These are phyloP conservation scores for Ploceus nigricollis DNA, from an alignment of 2,113 vertebrate genomes.

Conservation along the genomic window DNA sequence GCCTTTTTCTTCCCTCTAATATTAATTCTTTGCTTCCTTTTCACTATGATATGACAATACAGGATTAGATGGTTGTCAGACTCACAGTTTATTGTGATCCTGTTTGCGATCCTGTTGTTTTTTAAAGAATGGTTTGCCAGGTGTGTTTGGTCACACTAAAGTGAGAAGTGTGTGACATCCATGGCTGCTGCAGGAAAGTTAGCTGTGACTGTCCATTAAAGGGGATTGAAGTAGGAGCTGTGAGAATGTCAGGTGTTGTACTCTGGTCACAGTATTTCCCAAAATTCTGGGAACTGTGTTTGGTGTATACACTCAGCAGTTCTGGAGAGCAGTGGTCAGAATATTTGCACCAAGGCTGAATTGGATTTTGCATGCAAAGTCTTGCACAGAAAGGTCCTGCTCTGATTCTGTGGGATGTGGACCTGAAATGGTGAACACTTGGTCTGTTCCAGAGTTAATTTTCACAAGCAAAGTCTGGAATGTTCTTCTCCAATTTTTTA, in stretches of 20 bases:
- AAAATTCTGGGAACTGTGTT: not conserved
- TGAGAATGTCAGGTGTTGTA: not conserved
- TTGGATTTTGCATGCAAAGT: not conserved
- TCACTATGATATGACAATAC: not conserved
- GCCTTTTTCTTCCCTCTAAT: not conserved
- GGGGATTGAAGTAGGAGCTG: not conserved
- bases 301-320: not conserved
- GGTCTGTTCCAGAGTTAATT: not conserved
- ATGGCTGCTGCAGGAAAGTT: not conserved
- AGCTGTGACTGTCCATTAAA: not conserved
- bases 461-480: not conserved
- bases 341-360: not conserved
- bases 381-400: not conserved
- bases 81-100: not conserved
- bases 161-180: not conserved
- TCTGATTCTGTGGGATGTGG: rapidly evolving
- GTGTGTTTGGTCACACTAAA: not conserved
- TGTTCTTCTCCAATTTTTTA: not conserved
- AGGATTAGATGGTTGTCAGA: rapidly evolving
- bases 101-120: not conserved
- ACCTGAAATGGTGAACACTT: not conserved
- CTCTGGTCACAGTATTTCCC: not conserved
- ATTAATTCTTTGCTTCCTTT: not conserved
- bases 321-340: not conserved
- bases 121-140: not conserved